Evolutionary conservation across 1,140 invertebrate genomes (phyloP).

Genomic region (Oncopeltus fasciatus): DNA sequence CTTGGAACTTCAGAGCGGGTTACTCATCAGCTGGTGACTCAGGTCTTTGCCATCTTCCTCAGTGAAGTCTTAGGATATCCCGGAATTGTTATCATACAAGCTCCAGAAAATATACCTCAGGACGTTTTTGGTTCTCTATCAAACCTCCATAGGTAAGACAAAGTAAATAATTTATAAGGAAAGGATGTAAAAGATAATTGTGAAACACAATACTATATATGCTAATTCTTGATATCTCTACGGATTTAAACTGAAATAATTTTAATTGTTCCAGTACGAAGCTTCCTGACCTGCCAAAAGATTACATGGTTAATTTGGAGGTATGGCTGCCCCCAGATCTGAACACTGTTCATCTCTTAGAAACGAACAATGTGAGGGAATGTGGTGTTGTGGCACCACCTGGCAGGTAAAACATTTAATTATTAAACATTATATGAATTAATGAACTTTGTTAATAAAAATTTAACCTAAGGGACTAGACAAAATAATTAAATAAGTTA

Average conservation of each 20-base stretch:
- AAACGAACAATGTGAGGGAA: constrained; percentile 28
- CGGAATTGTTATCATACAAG: constrained; percentile 27
- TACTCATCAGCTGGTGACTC: constrained; percentile 43
- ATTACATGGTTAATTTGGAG: constrained; percentile 53
- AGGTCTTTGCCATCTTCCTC: constrained; percentile 48
- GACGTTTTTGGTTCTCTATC: background rate
- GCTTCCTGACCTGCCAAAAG: constrained; percentile 28
- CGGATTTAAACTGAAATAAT: no score
- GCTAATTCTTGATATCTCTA: background rate
- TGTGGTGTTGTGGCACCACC: constrained; percentile 42
- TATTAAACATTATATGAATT: no score
- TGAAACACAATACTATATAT: background rate
- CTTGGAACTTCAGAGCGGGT: constrained; percentile 40
- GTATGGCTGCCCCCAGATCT: constrained; percentile 47
- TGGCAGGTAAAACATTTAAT: constrained; percentile 33
- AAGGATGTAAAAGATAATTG: background rate
- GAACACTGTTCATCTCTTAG: constrained; percentile 29
- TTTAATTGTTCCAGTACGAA: background rate
- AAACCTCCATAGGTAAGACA: background rate
- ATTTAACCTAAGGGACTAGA: no score
- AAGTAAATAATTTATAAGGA: background rate
- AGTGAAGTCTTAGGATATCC: constrained; percentile 47
- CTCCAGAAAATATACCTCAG: background rate
- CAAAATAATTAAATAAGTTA: no score
- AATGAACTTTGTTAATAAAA: no score